phyloP scores from a whole-genome alignment of 2,888 invertebrate species.

The Marasmarcha lunaedactyla region DNA sequence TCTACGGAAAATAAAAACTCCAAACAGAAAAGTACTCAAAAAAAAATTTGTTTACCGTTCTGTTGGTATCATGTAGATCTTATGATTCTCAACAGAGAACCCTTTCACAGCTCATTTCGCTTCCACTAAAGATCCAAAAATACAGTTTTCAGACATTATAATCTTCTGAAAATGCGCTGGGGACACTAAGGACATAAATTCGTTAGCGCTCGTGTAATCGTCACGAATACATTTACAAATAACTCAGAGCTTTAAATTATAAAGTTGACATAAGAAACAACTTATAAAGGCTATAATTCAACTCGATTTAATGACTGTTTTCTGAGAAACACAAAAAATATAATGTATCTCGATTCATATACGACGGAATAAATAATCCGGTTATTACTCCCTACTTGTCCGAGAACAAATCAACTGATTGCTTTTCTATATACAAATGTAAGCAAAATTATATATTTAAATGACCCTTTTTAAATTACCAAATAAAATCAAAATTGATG shows the following conservation, averaged over 20 bases:
- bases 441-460: too few relatives aligned
- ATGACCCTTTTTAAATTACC: too few relatives aligned
- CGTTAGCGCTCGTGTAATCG: slow-evolving; percentile 61
- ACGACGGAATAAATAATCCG: neutral
- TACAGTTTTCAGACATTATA: slow-evolving; percentile 53
- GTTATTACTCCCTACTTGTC: slow-evolving; percentile 1
- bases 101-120: slow-evolving; percentile 42
- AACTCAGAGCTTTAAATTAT: slow-evolving; percentile 62
- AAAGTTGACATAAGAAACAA: slow-evolving; percentile 69
- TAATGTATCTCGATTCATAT: slow-evolving; percentile 1
- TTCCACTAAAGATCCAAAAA: slow-evolving; percentile 54
- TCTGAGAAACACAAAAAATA: neutral
- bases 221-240: slow-evolving; percentile 53
- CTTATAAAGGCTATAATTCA: slow-evolving; percentile 57
- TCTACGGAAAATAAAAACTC: too few relatives aligned
- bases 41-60: too few relatives aligned
- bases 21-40: too few relatives aligned
- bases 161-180: slow-evolving; percentile 42
- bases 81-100: slow-evolving; percentile 41
- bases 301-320: slow-evolving; percentile 35
- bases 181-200: slow-evolving; percentile 59
- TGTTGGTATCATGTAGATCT: too few relatives aligned
- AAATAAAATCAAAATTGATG: too few relatives aligned
- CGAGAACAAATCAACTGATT: neutral
- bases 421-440: too few relatives aligned